These are phyloP conservation scores for Poecilobothrus nobilitatus DNA, from an alignment of 2,888 invertebrate genomes.

Conservation along the genomic window DNA sequence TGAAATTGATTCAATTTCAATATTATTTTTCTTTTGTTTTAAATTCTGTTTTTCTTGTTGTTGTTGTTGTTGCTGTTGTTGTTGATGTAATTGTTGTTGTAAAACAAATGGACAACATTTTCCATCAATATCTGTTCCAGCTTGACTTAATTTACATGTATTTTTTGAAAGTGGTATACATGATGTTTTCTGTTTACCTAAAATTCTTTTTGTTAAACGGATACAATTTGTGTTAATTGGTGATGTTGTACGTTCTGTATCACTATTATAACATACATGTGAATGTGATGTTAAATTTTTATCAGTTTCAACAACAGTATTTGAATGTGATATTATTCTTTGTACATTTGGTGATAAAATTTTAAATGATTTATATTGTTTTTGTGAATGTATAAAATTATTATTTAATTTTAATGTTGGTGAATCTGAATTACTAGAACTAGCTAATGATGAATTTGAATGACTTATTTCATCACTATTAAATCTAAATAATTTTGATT, in stretches of 20 bases:
- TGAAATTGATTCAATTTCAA: not conserved
- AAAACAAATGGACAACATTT: constrained; percentile 31
- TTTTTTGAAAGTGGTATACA: constrained; percentile 40
- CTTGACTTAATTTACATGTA: constrained; percentile 40
- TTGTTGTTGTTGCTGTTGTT: too few species aligned
- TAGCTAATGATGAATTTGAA: constrained; percentile 25
- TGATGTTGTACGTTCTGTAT: constrained; percentile 17
- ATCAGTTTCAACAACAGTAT: constrained; percentile 36
- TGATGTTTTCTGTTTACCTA: constrained; percentile 32
- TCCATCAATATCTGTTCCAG: constrained; percentile 38
- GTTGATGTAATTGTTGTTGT: constrained; percentile 10
- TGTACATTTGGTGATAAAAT: constrained; percentile 48
- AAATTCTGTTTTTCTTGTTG: too few species aligned
- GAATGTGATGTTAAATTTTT: constrained; percentile 21
- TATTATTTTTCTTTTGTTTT: too few species aligned
- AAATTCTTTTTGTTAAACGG: constrained; percentile 23
- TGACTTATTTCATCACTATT: constrained; percentile 13
- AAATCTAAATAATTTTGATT: not conserved
- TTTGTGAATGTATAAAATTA: not conserved
- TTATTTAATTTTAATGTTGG: constrained; percentile 1
- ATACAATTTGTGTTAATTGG: constrained; percentile 26
- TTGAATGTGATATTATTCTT: constrained; percentile 49
- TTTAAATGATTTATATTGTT: constrained; percentile 16
- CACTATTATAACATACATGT: constrained; percentile 24
- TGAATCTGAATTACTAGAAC: constrained; percentile 29